Evolutionary conservation across 2,113 vertebrate species (phyloP), one percentile per base, ranked within the genome.

Genomic region (Colinus virginianus): DNA sequence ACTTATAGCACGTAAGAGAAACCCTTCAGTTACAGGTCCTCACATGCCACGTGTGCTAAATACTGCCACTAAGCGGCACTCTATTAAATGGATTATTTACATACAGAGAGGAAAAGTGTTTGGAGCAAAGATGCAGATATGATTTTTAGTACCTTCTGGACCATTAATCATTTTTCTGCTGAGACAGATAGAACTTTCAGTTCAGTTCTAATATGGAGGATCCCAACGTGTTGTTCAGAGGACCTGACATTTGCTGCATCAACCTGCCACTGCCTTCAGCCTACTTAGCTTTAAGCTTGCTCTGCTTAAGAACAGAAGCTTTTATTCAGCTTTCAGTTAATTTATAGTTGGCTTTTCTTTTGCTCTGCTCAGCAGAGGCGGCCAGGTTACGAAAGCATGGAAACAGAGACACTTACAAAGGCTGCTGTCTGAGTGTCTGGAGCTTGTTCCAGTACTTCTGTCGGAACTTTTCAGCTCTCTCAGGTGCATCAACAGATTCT

Each of bases 361-460:
- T 25, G 49, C 53, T 88, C 48, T 72, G 51, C 84, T 87, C 49
- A 12, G 9, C 5, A 61, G 70, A 43, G 22, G 70, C 62, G 79
- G 59, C 49, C 49, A 69, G 48, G 49, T 13, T 46, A 49, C 32
- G 59, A n/a, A 77, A 18, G 74, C 58, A 8, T 14, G 64, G 67
- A 76, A 69, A 28, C 1, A 3, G 28, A 55, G 83, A 1, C 70
- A 94, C 98, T 99, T 95, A 99, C 99, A 99, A 99, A 2, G 99
- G 99, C 96, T 99, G 99, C 18, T 99, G 98, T 15, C 99, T 97
- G 67, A 99, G 98, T 0, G 99, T 99, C 97, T 99, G 98, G 8
- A 99, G 98, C 95, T 99, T 99, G 74, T 99, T 98, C 96, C 98
- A 95, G 95, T 99, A 99, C 58, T 99, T 99, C 95, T 99, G 98